These are phyloP conservation scores for Xenopus petersii DNA, from an alignment of 2,797 vertebrate genomes.

Conservation along the genomic window DNA sequence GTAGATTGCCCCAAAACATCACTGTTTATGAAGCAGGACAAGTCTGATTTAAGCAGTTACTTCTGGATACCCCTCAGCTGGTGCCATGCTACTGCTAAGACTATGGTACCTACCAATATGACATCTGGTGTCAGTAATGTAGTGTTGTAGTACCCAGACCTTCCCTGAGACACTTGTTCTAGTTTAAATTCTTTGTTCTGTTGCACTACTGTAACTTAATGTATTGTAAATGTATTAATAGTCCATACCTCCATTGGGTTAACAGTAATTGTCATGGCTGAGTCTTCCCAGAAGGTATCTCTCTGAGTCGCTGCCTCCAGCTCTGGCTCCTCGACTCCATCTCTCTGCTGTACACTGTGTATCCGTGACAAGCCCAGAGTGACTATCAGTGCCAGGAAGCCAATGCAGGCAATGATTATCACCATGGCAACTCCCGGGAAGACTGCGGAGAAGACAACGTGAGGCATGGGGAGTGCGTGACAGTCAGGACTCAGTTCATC, in stretches of 20 bases:
- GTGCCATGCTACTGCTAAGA: too few species aligned
- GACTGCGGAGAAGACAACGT: constrained; percentile 58
- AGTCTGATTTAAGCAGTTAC: too few species aligned
- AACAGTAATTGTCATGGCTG: constrained; percentile 95
- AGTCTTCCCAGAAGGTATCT: constrained; percentile 87
- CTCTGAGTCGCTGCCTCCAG: constrained; percentile 61
- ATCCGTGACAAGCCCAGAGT: constrained; percentile 92
- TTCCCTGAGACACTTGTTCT: too few species aligned
- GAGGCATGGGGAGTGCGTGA: not conserved
- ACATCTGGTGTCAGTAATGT: too few species aligned
- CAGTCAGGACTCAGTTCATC: not conserved
- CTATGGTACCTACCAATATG: too few species aligned
- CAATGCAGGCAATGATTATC: constrained; percentile 96
- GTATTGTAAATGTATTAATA: too few species aligned
- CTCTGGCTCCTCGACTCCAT: constrained; percentile 74
- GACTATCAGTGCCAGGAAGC: constrained; percentile 95
- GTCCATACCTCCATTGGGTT: constrained; percentile 95
- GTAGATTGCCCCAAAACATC: too few species aligned
- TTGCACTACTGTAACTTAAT: too few species aligned
- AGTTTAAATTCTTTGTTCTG: too few species aligned
- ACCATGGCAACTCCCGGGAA: constrained; percentile 93
- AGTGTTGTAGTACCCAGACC: too few species aligned
- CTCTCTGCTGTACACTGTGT: constrained; percentile 87
- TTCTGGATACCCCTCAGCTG: too few species aligned
- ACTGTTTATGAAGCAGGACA: too few species aligned